Percentiles rank a stretch among this genome's conserved stretches.
Evolutionary conservation across 2,888 invertebrate species (phyloP).

Genomic region (Tipula unca): DNA sequence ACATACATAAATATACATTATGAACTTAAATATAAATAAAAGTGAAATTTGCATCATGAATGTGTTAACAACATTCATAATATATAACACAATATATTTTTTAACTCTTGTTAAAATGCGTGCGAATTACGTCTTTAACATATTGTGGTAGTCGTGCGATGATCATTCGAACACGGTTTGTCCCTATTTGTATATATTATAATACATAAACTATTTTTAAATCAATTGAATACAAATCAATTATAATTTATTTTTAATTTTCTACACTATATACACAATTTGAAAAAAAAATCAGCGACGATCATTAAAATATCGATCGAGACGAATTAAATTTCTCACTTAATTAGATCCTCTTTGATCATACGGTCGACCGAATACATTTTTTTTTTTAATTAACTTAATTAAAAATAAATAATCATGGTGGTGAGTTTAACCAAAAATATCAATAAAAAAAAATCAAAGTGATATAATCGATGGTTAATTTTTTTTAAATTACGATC

Average conservation of each 20-base stretch:
- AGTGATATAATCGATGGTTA: neutral
- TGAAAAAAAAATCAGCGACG: neutral
- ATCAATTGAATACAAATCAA: neutral
- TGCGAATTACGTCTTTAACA: no score
- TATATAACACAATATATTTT: no score
- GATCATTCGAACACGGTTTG: neutral
- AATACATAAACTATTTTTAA: neutral
- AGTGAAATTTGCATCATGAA: neutral
- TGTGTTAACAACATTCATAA: no score
- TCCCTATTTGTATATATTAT: neutral
- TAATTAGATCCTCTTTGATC: neutral
- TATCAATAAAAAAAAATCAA: neutral
- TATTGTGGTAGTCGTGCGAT: no score
- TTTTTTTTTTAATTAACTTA: neutral
- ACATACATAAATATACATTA: no score
- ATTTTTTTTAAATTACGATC: neutral
- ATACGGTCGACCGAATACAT: neutral
- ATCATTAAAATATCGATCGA: neutral
- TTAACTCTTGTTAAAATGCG: no score
- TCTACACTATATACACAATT: neutral
- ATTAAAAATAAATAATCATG: neutral
- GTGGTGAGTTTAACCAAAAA: neutral
- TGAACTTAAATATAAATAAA: neutral
- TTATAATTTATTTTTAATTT: neutral
- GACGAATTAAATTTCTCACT: neutral